phyloP scores from a whole-genome alignment of 2,888 invertebrate genomes.

The Capitulum mitella region DNA sequence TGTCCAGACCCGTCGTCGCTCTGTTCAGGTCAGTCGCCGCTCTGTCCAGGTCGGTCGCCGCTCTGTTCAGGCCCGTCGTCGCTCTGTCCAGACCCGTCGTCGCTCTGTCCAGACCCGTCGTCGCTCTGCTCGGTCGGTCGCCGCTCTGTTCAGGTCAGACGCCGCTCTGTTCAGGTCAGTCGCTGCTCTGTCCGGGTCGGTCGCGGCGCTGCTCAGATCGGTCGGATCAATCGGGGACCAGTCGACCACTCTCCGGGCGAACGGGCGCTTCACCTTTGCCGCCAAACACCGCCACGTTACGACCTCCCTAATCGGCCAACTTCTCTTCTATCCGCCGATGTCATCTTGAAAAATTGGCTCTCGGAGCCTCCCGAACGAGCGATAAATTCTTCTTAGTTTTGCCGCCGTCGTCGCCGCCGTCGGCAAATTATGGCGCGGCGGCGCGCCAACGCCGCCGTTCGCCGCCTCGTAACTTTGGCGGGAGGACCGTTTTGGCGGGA shows the following conservation, averaged over 20 bases:
- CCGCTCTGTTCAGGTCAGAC: no score
- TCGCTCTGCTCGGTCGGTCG: no score
- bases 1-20: no score
- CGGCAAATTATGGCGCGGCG: neutral
- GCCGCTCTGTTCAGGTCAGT: no score
- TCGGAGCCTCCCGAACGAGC: neutral
- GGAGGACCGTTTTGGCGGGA: conserved; percentile 13
- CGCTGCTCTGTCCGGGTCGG: no score
- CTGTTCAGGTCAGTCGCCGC: no score
- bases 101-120: no score
- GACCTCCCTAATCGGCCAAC: neutral
- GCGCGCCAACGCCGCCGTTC: conserved; percentile 15
- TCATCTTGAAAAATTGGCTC: neutral
- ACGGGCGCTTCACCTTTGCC: neutral
- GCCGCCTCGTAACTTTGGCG: conserved; percentile 18
- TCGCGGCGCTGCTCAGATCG: no score
- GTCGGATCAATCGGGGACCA: neutral
- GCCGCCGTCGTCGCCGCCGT: conserved; percentile 2
- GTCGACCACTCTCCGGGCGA: neutral
- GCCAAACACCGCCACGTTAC: neutral
- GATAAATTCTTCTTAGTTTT: conserved; percentile 18
- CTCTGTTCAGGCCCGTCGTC: no score
- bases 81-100: no score
- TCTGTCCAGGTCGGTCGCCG: no score
- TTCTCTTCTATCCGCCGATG: neutral